Conservation (phyloP, 2,113 vertebrate genomes). For the Phylloscopus trochilus region DNA sequence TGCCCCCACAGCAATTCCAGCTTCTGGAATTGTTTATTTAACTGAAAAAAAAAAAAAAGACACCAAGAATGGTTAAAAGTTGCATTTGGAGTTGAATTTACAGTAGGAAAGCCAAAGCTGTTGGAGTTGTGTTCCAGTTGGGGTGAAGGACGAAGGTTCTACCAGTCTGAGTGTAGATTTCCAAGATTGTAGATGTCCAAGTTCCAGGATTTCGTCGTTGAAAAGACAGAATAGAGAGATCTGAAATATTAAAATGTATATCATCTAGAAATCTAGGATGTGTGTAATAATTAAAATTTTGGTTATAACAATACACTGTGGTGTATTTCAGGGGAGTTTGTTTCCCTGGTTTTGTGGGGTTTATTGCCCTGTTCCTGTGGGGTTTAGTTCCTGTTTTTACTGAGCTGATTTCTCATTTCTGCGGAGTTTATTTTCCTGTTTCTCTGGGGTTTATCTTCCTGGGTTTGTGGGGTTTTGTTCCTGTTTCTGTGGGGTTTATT, state of each 20-base stretch:
- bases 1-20: neutral
- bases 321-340: neutral
- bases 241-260: neutral
- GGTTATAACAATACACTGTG: no score
- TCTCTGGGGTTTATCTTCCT: no score
- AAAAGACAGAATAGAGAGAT: neutral
- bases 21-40: neutral
- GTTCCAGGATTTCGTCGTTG: neutral
- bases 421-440: neutral
- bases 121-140: neutral
- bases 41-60: neutral
- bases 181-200: no score
- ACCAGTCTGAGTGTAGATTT: accelerated
- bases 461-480: no score
- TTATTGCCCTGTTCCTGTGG: neutral
- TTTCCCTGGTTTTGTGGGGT: neutral
- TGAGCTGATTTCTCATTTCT: no score
- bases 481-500: neutral
- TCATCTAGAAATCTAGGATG: accelerated
- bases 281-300: neutral
- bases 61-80: neutral
- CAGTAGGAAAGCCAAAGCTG: neutral
- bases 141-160: accelerated
- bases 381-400: no score
- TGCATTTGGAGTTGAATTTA: neutral